Evolutionary conservation across 2,797 vertebrate genomes (phyloP).

Genomic region (Chromis chromis): DNA sequence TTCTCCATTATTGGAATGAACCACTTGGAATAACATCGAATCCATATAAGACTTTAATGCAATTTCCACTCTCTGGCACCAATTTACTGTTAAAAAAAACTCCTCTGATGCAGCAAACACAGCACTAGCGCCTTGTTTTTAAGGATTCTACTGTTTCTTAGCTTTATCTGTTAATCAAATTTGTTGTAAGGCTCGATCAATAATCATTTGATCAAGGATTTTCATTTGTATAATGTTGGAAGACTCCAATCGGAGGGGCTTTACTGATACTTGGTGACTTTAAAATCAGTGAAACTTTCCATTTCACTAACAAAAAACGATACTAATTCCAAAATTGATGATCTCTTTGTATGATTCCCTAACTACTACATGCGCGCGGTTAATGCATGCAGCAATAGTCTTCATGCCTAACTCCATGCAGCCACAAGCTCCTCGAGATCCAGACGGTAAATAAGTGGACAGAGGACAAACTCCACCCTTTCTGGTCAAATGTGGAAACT

Average conservation of each 20-base stretch:
- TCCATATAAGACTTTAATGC: conserved; percentile 28
- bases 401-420: conserved; percentile 1
- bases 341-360: not conserved
- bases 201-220: conserved; percentile 2
- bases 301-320: too few relatives aligned
- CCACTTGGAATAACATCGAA: conserved; percentile 22
- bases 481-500: conserved; percentile 71
- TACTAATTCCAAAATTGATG: not conserved
- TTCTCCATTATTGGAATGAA: conserved; percentile 10
- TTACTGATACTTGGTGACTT: not conserved
- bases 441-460: conserved; percentile 43
- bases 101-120: not conserved
- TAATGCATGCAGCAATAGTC: not conserved
- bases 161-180: conserved; percentile 3
- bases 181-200: not conserved
- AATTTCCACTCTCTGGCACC: not conserved
- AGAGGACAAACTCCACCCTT: conserved; percentile 65
- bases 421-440: conserved; percentile 28
- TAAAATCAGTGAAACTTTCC: not conserved
- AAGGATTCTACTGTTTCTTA: not conserved
- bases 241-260: not conserved
- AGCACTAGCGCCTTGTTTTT: not conserved
- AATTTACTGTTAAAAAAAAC: not conserved
- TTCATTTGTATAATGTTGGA: not conserved
- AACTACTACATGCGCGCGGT: conserved; percentile 14